These are phyloP conservation scores for Aleiodes sp. DNA, from an alignment of 1,140 invertebrate species.

Conservation along the genomic window DNA sequence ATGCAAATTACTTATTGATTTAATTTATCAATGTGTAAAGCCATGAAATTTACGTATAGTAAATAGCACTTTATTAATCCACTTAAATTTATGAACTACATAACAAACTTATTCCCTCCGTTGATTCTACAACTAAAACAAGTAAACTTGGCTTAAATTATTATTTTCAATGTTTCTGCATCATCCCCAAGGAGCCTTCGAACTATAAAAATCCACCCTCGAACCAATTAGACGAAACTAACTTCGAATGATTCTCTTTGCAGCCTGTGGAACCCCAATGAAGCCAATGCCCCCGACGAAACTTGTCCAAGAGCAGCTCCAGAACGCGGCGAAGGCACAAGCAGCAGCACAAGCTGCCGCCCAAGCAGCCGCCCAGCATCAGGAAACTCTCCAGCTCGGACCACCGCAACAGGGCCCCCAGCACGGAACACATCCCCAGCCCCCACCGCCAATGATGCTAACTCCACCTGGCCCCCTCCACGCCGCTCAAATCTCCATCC, in stretches of 20 bases:
- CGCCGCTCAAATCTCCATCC: slow-evolving; percentile 64
- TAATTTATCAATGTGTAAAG: too few relatives aligned
- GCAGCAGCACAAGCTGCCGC: slow-evolving; percentile 61
- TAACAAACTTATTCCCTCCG: too few relatives aligned
- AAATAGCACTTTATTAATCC: too few relatives aligned
- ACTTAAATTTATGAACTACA: too few relatives aligned
- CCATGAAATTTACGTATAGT: too few relatives aligned
- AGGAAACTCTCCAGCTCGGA: slow-evolving; percentile 61
- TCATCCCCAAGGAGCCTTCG: neutral
- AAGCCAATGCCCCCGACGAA: slow-evolving; percentile 82
- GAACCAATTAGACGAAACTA: neutral
- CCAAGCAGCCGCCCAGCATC: slow-evolving; percentile 59
- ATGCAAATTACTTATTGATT: too few relatives aligned
- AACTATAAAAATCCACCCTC: neutral
- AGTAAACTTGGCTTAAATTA: too few relatives aligned
- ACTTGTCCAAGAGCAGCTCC: slow-evolving; percentile 75
- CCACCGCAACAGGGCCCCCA: slow-evolving; percentile 61
- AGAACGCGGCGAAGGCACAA: slow-evolving; percentile 61
- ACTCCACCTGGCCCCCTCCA: slow-evolving; percentile 58
- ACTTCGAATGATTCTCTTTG: slow-evolving; percentile 32
- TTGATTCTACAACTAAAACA: too few relatives aligned
- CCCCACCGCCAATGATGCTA: slow-evolving; percentile 60
- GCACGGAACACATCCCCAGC: slow-evolving; percentile 53
- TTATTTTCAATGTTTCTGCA: too few relatives aligned
- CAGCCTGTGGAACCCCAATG: slow-evolving; percentile 77